Evolutionary conservation across 1,140 invertebrate genomes (phyloP).

Genomic region (Heliconius hermathena): DNA sequence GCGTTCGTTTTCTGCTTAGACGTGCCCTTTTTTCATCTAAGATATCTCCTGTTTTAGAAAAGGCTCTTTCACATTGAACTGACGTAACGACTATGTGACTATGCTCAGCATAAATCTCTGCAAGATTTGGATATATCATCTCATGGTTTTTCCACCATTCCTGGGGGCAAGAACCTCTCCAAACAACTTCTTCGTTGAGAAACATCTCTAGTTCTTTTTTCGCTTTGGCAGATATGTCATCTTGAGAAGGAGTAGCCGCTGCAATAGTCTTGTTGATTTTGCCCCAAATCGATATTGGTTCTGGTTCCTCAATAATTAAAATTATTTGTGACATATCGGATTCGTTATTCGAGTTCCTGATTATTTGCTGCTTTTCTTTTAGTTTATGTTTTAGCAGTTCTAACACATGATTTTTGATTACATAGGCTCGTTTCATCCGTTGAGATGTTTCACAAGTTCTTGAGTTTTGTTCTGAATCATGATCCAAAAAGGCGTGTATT

Average conservation of each 20-base stretch:
- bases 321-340: neutral
- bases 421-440: neutral
- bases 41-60: constrained; percentile 31
- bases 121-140: constrained; percentile 32
- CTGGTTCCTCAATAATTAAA: constrained; percentile 19
- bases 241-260: neutral
- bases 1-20: constrained; percentile 18
- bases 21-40: constrained; percentile 8
- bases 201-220: constrained; percentile 25
- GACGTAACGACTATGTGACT: constrained; percentile 37
- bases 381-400: neutral
- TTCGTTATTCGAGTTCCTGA: neutral
- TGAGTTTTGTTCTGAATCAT: neutral
- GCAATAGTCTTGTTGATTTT: constrained; percentile 11
- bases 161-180: constrained; percentile 25
- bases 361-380: neutral
- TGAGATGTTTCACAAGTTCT: neutral
- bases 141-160: constrained; percentile 34
- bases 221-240: neutral
- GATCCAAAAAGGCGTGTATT: constrained; percentile 29
- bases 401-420: neutral
- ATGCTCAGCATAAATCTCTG: constrained; percentile 22
- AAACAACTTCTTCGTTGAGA: constrained; percentile 4
- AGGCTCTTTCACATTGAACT: constrained; percentile 33
- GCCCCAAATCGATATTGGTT: constrained; percentile 16